Evolutionary conservation across 2,888 invertebrate species (phyloP).

Genomic region (Cylindroiulus punctatus): DNA sequence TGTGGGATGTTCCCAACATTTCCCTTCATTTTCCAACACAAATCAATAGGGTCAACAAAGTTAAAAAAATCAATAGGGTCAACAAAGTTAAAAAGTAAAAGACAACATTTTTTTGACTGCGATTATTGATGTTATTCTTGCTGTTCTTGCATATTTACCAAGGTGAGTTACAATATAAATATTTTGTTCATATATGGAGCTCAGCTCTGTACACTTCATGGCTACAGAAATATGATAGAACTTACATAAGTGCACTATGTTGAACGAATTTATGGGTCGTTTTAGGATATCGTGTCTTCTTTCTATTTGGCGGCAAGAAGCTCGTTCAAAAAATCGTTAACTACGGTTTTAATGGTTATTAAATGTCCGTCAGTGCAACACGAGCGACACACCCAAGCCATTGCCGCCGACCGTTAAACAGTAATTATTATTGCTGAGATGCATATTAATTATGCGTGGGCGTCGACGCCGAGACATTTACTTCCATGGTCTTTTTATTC

Average conservation of each 20-base stretch:
- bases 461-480: background rate
- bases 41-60: no score
- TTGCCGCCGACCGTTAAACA: background rate
- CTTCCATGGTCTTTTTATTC: background rate
- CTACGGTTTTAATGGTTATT: constrained; percentile 17
- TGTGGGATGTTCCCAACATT: no score
- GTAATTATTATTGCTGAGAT: constrained; percentile 35
- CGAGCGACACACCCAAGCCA: background rate
- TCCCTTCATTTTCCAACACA: no score
- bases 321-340: constrained; percentile 27
- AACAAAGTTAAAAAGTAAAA: no score
- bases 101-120: no score
- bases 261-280: background rate
- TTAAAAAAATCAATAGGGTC: no score
- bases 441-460: constrained; percentile 13
- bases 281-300: constrained; percentile 34
- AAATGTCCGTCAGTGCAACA: constrained; percentile 33
- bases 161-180: no score
- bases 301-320: constrained; percentile 25
- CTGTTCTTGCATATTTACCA: no score
- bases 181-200: no score
- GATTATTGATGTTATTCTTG: no score
- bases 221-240: background rate
- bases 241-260: background rate
- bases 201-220: background rate